Conservation (phyloP, 2,113 vertebrate genomes). For the Pangasianodon gigas region DNA sequence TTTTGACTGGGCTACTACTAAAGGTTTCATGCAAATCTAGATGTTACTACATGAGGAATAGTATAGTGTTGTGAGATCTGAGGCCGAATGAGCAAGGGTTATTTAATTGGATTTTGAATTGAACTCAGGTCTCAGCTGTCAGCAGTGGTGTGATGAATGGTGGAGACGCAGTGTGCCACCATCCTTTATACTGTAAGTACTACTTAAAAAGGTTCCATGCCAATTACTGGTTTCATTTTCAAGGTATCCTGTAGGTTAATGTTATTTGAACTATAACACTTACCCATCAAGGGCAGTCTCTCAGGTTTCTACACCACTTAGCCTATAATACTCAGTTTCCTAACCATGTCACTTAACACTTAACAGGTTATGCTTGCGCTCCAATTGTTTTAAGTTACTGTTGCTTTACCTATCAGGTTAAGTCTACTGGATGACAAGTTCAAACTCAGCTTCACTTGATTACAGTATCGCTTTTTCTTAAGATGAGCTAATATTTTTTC, state of each 20-base stretch:
- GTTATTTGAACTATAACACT: conserved; percentile 28
- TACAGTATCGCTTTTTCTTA: neutral
- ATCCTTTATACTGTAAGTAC: neutral
- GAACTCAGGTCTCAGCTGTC: neutral
- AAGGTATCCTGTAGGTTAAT: neutral
- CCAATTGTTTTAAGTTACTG: conserved; percentile 7
- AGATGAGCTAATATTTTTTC: too few species aligned
- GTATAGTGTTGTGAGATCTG: too few species aligned
- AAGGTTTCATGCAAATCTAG: too few species aligned
- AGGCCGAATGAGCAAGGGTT: neutral
- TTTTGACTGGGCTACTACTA: too few species aligned
- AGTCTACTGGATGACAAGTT: neutral
- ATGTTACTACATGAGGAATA: too few species aligned
- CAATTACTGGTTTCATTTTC: conserved; percentile 14
- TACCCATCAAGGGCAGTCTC: conserved; percentile 5
- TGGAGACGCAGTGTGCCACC: neutral
- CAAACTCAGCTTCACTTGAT: too few species aligned
- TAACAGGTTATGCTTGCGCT: neutral
- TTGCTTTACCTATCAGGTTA: neutral
- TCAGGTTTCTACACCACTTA: conserved; percentile 37
- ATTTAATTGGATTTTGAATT: neutral
- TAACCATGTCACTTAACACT: neutral
- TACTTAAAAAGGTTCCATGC: neutral
- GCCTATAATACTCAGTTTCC: conserved; percentile 19
- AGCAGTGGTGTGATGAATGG: neutral